A percentile compares a stretch with the other conserved stretches of the same genome.
Conservation (phyloP, 2,113 vertebrate species). For the Syngnathus typhle region DNA sequence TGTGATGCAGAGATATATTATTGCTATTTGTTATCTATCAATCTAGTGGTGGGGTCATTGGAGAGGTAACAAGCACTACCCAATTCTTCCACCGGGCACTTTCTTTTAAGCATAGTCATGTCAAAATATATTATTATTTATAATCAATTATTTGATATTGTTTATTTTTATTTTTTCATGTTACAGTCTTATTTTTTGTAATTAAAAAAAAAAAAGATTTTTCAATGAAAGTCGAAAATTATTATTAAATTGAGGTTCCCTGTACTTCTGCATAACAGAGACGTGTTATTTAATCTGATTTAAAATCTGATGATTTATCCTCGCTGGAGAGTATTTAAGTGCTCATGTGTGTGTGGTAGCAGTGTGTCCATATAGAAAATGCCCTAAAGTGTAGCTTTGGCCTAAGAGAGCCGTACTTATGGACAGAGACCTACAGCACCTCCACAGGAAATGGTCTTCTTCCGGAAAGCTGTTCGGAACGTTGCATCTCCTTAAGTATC, state of each 20-base stretch:
- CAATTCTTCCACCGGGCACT: slow-evolving; percentile 1
- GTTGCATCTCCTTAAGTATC: slow-evolving; percentile 42
- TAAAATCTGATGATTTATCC: not conserved
- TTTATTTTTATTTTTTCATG: not conserved
- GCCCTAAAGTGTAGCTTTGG: slow-evolving; percentile 32
- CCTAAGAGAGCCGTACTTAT: slow-evolving; percentile 59
- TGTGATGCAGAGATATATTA: not conserved
- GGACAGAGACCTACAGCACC: slow-evolving; percentile 53
- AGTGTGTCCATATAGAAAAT: slow-evolving; percentile 29
- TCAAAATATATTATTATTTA: not conserved
- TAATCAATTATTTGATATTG: too few species aligned
- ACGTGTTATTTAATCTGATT: not conserved
- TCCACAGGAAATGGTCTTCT: slow-evolving; percentile 55
- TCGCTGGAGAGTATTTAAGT: not conserved
- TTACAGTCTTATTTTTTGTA: not conserved
- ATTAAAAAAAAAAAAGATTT: not conserved
- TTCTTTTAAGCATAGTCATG: not conserved
- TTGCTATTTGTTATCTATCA: not conserved
- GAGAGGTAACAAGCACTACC: not conserved
- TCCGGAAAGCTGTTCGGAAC: slow-evolving; percentile 53
- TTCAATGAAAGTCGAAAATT: too few species aligned
- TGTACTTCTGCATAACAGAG: too few species aligned
- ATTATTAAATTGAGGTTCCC: too few species aligned
- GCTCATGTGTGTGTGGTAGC: slow-evolving; percentile 4
- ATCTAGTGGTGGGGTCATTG: slow-evolving; percentile 1